Conservation (phyloP, 2,888 invertebrate species). For the Desoria tigrina region DNA sequence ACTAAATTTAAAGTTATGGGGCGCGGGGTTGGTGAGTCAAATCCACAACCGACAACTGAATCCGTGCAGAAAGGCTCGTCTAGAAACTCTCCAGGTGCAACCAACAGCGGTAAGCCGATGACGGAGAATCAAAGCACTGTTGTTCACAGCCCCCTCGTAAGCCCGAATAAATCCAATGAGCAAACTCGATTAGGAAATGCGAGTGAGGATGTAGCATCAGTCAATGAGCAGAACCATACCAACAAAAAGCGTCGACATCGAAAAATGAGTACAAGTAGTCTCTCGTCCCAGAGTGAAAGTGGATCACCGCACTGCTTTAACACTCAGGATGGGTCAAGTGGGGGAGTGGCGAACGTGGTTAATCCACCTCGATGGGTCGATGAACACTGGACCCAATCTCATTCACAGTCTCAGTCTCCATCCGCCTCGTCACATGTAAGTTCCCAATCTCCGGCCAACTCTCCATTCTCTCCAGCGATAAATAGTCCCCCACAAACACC, state of each 20-base stretch:
- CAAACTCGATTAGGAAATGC: constrained; percentile 12
- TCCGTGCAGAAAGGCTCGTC: not conserved
- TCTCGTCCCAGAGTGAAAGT: constrained; percentile 60
- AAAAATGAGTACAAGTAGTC: constrained; percentile 73
- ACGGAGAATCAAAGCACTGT: constrained; percentile 18
- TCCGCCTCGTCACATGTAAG: constrained; percentile 61
- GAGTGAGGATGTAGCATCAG: constrained; percentile 18
- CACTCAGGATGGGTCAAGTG: constrained; percentile 27
- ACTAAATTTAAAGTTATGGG: constrained; percentile 52
- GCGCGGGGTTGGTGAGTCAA: constrained; percentile 41
- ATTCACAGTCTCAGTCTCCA: constrained; percentile 72
- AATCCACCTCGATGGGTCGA: constrained; percentile 69
- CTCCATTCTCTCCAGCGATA: constrained; percentile 52
- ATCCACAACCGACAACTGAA: not conserved
- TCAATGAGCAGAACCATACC: constrained; percentile 56
- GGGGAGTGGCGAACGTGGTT: constrained; percentile 63
- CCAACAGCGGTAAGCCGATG: constrained; percentile 25
- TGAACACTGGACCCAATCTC: constrained; percentile 67
- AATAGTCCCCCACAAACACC: constrained; percentile 62
- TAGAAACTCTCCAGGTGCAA: constrained; percentile 4
- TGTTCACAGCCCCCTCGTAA: constrained; percentile 23
- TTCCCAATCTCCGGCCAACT: constrained; percentile 53
- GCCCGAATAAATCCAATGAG: constrained; percentile 51
- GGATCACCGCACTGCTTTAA: constrained; percentile 70
- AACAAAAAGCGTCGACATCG: constrained; percentile 66